A percentile compares a stretch with the other conserved stretches of the same genome.
Evolutionary conservation across 1,140 invertebrate species (phyloP).

Genomic region (Aphidius gifuensis): DNA sequence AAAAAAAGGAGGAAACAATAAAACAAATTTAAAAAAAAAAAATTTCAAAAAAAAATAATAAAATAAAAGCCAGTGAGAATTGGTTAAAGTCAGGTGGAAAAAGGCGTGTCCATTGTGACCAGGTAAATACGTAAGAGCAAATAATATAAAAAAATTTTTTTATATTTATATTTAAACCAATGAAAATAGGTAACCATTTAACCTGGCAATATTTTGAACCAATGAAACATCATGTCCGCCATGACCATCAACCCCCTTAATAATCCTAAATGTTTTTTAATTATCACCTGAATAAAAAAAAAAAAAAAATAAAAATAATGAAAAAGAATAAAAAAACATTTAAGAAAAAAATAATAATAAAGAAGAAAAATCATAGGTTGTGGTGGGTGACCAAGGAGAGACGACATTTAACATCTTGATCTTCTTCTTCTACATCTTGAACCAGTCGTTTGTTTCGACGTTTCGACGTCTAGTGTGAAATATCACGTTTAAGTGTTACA

Average conservation of each 20-base stretch:
- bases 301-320: not conserved
- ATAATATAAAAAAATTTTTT: no score
- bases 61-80: constrained; percentile 2
- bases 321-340: no score
- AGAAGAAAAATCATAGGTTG: no score
- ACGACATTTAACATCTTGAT: not conserved
- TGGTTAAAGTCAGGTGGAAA: constrained; percentile 24
- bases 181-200: no score
- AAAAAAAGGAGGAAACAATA: no score
- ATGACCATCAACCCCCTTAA: constrained; percentile 15
- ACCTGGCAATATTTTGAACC: constrained; percentile 1
- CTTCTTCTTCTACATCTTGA: not conserved
- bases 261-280: constrained; percentile 21
- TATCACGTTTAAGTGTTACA: constrained; percentile 56
- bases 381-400: constrained; percentile 16
- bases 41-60: no score
- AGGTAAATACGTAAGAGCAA: no score
- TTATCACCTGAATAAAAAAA: constrained; percentile 16
- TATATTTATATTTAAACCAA: no score
- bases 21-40: no score
- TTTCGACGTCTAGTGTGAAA: constrained; percentile 53
- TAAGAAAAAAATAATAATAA: no score
- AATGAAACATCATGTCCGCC: constrained; percentile 13
- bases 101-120: constrained; percentile 28
- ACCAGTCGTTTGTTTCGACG: constrained; percentile 20